phyloP scores from a whole-genome alignment of 2,113 vertebrate species.

The Lophius piscatorius region DNA sequence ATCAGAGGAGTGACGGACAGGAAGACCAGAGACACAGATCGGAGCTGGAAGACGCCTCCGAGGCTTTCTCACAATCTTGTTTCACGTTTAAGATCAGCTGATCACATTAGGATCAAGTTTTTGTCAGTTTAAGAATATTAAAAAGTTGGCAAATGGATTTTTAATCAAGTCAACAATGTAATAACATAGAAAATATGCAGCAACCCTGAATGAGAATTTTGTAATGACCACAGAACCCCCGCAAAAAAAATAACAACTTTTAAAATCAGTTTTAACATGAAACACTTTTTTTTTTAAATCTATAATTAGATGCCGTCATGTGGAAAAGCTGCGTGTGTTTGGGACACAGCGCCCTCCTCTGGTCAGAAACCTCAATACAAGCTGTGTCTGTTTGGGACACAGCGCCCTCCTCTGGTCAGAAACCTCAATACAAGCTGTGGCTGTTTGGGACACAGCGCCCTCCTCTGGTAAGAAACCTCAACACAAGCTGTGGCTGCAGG shows the following conservation, averaged over 20 bases:
- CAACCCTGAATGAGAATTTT: too few relatives aligned
- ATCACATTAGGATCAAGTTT: too few relatives aligned
- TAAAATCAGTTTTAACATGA: too few relatives aligned
- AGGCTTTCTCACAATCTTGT: background rate
- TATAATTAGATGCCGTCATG: too few relatives aligned
- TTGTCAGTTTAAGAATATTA: background rate
- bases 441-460: constrained; percentile 9
- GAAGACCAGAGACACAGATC: constrained; percentile 1
- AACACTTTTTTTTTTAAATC: too few relatives aligned
- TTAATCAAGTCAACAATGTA: too few relatives aligned
- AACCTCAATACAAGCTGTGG: background rate
- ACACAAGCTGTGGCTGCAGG: background rate
- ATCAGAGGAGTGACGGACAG: constrained; percentile 29
- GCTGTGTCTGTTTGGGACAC: background rate
- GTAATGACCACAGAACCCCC: too few relatives aligned
- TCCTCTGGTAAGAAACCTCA: constrained; percentile 26
- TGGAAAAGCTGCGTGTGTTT: background rate
- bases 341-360: constrained; percentile 22
- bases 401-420: constrained; percentile 36
- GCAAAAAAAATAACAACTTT: too few relatives aligned
- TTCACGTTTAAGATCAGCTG: background rate
- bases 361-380: constrained; percentile 22
- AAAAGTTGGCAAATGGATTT: too few relatives aligned
- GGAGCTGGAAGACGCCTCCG: background rate
- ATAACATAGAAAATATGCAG: too few relatives aligned